Percentiles rank a stretch among this genome's conserved stretches.
Conservation (phyloP, 2,113 vertebrate species). For the Addax nasomaculatus region DNA sequence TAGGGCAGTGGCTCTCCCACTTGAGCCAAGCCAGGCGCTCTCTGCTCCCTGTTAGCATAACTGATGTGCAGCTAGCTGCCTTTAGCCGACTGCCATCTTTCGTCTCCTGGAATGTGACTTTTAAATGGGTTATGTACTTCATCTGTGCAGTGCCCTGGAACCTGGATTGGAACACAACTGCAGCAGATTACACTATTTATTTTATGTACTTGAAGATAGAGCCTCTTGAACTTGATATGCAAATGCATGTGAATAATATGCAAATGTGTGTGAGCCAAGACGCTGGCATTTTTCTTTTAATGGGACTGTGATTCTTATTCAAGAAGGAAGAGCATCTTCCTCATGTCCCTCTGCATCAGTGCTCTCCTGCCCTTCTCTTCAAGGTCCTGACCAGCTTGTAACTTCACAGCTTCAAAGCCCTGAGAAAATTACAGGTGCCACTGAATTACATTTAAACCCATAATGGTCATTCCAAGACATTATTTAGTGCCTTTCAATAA, state of each 20-base stretch:
- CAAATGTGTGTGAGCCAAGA: constrained; percentile 56
- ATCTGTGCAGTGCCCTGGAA: constrained; percentile 46
- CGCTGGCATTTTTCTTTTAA: constrained; percentile 59
- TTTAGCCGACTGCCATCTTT: constrained; percentile 23
- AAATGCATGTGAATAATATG: constrained; percentile 61
- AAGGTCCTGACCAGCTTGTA: constrained; percentile 43
- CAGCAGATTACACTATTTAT: constrained; percentile 63
- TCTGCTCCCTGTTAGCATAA: not conserved
- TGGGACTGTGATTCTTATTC: constrained; percentile 34
- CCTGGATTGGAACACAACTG: constrained; percentile 57
- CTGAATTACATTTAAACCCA: constrained; percentile 35
- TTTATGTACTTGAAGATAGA: constrained; percentile 63
- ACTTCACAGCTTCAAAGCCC: constrained; percentile 41
- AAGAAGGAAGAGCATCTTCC: constrained; percentile 47
- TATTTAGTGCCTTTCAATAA: not conserved
- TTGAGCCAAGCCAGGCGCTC: not conserved
- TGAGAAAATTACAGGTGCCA: constrained; percentile 40
- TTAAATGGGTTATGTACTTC: constrained; percentile 57
- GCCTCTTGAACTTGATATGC: constrained; percentile 68
- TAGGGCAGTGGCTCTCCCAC: not conserved
- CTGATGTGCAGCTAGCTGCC: not conserved
- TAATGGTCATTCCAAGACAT: constrained; percentile 36
- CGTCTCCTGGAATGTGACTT: constrained; percentile 28
- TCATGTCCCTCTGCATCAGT: not conserved
- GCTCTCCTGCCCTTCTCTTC: not conserved